Evolutionary conservation across 2,113 vertebrate genomes (phyloP).

Genomic region (Daphoenositta chrysoptera): DNA sequence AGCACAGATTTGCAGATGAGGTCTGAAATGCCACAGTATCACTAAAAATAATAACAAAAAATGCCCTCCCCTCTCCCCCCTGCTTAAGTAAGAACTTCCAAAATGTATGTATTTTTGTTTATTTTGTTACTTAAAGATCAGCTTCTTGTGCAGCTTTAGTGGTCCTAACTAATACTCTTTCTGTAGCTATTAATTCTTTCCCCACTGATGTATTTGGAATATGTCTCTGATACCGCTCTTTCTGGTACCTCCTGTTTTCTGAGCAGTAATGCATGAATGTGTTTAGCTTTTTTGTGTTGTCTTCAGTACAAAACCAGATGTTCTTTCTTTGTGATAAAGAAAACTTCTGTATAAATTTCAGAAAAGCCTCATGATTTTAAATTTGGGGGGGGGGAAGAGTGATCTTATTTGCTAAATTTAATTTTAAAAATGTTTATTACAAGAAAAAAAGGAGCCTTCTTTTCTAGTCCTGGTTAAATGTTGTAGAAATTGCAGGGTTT

Average conservation of each 20-base stretch:
- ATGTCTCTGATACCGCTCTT: not conserved
- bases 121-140: not conserved
- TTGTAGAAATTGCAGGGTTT: not conserved
- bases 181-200: not conserved
- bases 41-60: not conserved
- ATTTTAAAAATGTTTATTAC: not conserved
- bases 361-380: not conserved
- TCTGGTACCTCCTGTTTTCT: not conserved
- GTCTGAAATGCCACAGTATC: conserved; percentile 19
- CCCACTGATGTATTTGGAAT: not conserved
- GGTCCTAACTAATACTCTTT: not conserved
- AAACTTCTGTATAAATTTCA: not conserved
- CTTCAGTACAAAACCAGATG: not conserved
- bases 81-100: not conserved
- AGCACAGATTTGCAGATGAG: not conserved
- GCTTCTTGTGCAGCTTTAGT: not conserved
- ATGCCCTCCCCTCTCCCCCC: rapidly evolving
- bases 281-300: not conserved
- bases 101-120: not conserved
- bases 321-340: not conserved
- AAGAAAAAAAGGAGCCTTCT: not conserved
- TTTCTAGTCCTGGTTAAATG: not conserved
- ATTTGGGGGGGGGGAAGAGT: not conserved
- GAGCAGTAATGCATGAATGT: not conserved
- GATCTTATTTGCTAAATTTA: not conserved